Evolutionary conservation across 2,113 vertebrate species (phyloP).

Genomic region (Girardinichthys multiradiatus): DNA sequence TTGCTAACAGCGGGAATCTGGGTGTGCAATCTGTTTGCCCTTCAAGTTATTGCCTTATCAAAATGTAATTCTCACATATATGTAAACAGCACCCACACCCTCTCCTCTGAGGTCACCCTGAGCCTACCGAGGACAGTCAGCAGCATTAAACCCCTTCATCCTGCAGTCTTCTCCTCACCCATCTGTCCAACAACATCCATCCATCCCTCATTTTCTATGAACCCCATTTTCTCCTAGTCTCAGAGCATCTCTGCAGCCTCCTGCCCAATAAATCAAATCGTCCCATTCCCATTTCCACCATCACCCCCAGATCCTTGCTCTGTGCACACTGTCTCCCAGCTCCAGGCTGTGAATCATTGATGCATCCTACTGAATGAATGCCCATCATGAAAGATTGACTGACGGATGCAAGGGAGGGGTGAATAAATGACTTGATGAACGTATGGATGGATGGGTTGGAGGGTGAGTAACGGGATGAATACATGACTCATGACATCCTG

Average conservation of each 20-base stretch:
- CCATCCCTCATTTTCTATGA: conserved; percentile 28
- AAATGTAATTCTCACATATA: conserved; percentile 4
- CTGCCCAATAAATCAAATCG: conserved; percentile 43
- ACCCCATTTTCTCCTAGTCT: conserved; percentile 24
- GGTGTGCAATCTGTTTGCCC: conserved; percentile 8
- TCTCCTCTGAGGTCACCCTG: not conserved
- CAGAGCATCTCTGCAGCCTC: conserved; percentile 10
- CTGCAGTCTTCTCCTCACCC: not conserved
- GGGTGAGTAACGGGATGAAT: conserved; percentile 34
- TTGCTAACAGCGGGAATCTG: not conserved
- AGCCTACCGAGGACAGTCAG: conserved; percentile 29
- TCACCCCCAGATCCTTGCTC: conserved; percentile 25
- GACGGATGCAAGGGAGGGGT: conserved; percentile 50
- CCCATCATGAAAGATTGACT: conserved; percentile 46
- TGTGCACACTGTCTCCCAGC: not conserved
- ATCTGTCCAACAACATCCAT: not conserved
- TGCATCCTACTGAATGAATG: conserved; percentile 46
- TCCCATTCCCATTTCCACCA: conserved; percentile 23
- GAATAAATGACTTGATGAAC: conserved; percentile 30
- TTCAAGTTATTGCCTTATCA: conserved; percentile 35
- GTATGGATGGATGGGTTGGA: conserved; percentile 16
- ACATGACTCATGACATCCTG: conserved; percentile 59
- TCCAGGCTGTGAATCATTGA: conserved; percentile 53
- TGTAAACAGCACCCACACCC: conserved; percentile 15
- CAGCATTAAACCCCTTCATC: not conserved